Evolutionary conservation across 1,140 invertebrate genomes (phyloP).

Genomic region (Mizuhopecten yessoensis): DNA sequence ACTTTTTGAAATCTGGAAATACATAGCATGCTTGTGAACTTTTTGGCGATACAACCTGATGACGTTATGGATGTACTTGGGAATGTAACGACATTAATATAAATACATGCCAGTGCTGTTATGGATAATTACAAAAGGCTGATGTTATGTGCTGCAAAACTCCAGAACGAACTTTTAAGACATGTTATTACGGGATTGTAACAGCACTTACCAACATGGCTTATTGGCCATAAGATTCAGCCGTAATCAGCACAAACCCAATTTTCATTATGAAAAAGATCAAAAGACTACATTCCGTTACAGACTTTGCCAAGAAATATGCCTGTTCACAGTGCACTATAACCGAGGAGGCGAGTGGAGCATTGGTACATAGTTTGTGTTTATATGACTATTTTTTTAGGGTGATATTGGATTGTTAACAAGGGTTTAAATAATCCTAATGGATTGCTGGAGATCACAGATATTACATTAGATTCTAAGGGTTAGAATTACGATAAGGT

Average conservation of each 20-base stretch:
- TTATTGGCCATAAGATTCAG: not conserved
- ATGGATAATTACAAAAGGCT: too few relatives aligned
- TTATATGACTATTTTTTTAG: too few relatives aligned
- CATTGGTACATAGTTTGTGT: not conserved
- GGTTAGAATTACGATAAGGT: too few relatives aligned
- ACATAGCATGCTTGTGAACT: not conserved
- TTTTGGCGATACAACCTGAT: too few relatives aligned
- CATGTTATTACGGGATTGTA: not conserved
- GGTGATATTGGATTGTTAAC: too few relatives aligned
- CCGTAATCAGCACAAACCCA: not conserved
- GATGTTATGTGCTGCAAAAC: too few relatives aligned
- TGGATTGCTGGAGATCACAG: too few relatives aligned
- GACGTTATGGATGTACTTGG: too few relatives aligned
- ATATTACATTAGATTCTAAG: too few relatives aligned
- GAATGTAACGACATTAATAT: too few relatives aligned
- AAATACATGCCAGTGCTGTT: too few relatives aligned
- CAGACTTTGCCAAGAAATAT: constrained; percentile 17
- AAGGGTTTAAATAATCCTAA: too few relatives aligned
- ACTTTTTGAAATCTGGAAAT: not conserved
- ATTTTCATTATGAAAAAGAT: constrained; percentile 25
- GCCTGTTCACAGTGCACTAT: not conserved
- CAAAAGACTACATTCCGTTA: not conserved
- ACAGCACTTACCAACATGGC: not conserved
- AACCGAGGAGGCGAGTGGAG: not conserved
- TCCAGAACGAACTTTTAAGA: not conserved